A percentile compares a stretch with the other conserved stretches of the same genome.
These are phyloP conservation scores for Conus canariensis DNA, from an alignment of 2,888 invertebrate genomes.

Conservation along the genomic window DNA sequence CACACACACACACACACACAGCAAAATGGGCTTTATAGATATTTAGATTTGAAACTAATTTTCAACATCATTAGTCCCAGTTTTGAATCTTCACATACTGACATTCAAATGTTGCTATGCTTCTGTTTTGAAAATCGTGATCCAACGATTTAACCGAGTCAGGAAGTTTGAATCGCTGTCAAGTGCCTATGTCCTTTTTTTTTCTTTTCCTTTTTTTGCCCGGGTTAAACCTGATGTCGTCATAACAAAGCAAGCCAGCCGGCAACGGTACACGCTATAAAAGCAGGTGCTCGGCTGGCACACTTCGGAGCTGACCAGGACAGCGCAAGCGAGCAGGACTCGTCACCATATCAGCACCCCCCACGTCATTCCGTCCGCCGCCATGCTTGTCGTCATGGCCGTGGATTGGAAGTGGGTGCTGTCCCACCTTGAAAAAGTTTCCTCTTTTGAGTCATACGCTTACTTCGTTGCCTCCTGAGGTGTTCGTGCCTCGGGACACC, in stretches of 20 bases:
- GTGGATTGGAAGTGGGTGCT: conserved; percentile 53
- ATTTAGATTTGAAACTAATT: too few relatives aligned
- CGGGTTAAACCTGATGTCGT: not conserved
- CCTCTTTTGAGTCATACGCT: conserved; percentile 29
- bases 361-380: conserved; percentile 31
- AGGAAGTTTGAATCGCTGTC: too few relatives aligned
- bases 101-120: too few relatives aligned
- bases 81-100: too few relatives aligned
- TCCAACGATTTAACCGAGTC: too few relatives aligned
- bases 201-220: too few relatives aligned
- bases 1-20: too few relatives aligned
- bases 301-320: conserved; percentile 33
- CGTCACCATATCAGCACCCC: conserved; percentile 17
- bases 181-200: too few relatives aligned
- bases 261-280: not conserved
- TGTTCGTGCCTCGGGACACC: conserved; percentile 45
- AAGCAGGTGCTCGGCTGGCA: not conserved
- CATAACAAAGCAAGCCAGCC: not conserved
- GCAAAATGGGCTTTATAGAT: too few relatives aligned
- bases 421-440: conserved; percentile 43
- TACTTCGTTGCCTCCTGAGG: conserved; percentile 52
- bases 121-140: too few relatives aligned
- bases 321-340: not conserved
- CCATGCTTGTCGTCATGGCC: conserved; percentile 40
- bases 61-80: too few relatives aligned